These are phyloP conservation scores for Chrosomus eos DNA, from an alignment of 2,797 vertebrate species.

Conservation along the genomic window DNA sequence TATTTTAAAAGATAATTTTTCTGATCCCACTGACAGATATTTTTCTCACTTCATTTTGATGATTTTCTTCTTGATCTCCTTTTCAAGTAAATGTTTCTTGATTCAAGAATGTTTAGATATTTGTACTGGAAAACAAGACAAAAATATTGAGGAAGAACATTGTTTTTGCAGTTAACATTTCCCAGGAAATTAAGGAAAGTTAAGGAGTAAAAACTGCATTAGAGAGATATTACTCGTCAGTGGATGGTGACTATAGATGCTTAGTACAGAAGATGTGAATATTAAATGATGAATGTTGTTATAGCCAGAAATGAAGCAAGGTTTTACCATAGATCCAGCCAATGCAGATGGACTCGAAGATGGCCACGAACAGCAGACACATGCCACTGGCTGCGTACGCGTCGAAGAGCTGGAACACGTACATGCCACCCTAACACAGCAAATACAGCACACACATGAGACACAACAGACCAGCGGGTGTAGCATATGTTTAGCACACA, in stretches of 20 bases:
- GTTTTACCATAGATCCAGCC: conserved; percentile 97
- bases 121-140: neutral
- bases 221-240: neutral
- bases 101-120: neutral
- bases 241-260: neutral
- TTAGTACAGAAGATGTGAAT: conserved; percentile 6
- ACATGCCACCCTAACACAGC: conserved; percentile 92
- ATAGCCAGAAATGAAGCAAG: neutral
- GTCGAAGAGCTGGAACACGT: conserved; percentile 97
- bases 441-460: neutral
- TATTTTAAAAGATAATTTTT: neutral
- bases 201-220: neutral
- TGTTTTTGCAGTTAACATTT: neutral
- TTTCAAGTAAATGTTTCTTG: neutral
- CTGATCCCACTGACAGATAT: neutral
- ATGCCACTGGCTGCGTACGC: conserved; percentile 97
- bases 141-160: neutral
- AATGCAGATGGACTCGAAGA: conserved; percentile 97
- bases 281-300: neutral
- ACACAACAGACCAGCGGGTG: neutral
- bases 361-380: conserved; percentile 98
- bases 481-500: neutral
- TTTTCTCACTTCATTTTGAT: neutral
- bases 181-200: neutral
- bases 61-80: neutral